Evolutionary conservation across 2,888 invertebrate genomes (phyloP), one percentile per base, ranked within the genome.

Genomic region (Drosophila kanekoi): DNA sequence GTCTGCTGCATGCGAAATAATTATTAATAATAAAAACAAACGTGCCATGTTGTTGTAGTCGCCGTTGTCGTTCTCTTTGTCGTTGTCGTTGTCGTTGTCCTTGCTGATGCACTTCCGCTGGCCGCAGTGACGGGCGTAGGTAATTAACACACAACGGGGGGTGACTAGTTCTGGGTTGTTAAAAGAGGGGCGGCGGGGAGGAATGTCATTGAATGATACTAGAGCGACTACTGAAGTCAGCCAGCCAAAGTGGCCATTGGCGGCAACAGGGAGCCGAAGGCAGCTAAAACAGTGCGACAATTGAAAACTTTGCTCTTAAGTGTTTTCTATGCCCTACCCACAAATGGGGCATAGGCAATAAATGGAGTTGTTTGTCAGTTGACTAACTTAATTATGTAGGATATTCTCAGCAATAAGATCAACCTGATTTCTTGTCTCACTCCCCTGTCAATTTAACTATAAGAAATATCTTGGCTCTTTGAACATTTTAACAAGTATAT

Each of bases 11-110:
- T 81, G 79, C 53, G 64, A 87, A 81, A 89, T 83, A 70, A 83
- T 83, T 89, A 89, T 82, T 79, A 79, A 70, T 82, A 82, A 87
- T 72, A 89, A 89, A 89, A 78, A 83, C 67, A 83, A 87, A 28
- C 49, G 52, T 75, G 75, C 56, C 58, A 78, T 70, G 70, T 71
- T 61, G 61, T 51, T 81, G 68, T 45, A 57, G 45, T 14, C 47
- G 52, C 9, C 18, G 49, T 23, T 54, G 23, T 14, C 28, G 47
- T 13, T 49, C 10, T 40, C 48, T 33, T 2, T 48, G 43, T 32
- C 48, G 38, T 2, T 48, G 43, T 32, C 32, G 41, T 59, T 58
- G 72, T 47, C 58, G 62, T 59, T 63, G 77, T 74, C 72, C 72
- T 72, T 65, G 74, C 54, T 76, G 71, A 64, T 76, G 76, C 76